Evolutionary conservation across 2,113 vertebrate genomes (phyloP).

Genomic region (Clupea harengus): DNA sequence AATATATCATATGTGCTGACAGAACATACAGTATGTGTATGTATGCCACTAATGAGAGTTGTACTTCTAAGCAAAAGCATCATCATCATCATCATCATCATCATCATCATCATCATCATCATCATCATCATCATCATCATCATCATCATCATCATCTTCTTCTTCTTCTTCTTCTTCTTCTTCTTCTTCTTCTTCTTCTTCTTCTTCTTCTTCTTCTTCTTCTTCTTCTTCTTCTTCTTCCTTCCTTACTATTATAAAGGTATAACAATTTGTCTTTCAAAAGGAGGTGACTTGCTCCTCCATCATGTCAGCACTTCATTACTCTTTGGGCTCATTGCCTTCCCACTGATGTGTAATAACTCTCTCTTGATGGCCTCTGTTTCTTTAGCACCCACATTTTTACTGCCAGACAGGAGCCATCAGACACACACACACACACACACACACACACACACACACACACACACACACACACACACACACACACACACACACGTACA

Average conservation of each 20-base stretch:
- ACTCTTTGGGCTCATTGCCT: background rate
- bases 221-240: background rate
- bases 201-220: background rate
- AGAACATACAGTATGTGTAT: too few relatives aligned
- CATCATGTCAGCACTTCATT: conserved; percentile 4
- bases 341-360: background rate
- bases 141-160: background rate
- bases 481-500: background rate
- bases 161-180: background rate
- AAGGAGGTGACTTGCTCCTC: background rate
- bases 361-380: background rate
- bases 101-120: background rate
- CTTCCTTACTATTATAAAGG: background rate
- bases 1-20: too few relatives aligned
- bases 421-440: background rate
- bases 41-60: too few relatives aligned
- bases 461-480: background rate
- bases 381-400: background rate
- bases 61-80: too few relatives aligned
- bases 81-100: background rate
- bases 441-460: background rate
- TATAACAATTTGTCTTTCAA: background rate
- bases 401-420: background rate
- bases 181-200: background rate
- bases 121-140: background rate